These are phyloP conservation scores for Euglossa dilemma DNA, from an alignment of 1,140 invertebrate species.

Conservation along the genomic window DNA sequence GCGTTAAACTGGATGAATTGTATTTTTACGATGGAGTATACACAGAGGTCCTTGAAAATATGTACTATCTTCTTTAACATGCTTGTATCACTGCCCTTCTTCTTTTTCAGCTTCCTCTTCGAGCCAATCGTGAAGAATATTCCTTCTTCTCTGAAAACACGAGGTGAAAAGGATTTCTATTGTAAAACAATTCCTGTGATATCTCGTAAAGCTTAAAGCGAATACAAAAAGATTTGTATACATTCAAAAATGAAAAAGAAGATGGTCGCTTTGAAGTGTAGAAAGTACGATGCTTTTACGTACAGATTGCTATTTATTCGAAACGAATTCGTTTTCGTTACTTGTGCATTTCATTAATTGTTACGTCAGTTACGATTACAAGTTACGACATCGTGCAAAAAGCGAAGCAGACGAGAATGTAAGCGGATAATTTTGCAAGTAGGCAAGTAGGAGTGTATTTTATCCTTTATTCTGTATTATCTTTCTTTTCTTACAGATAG, in stretches of 20 bases:
- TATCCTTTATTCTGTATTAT: background rate
- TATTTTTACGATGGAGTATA: constrained; percentile 47
- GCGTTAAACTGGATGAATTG: constrained; percentile 37
- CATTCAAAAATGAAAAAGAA: constrained; percentile 4
- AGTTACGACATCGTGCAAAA: constrained; percentile 8
- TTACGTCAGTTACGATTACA: constrained; percentile 1
- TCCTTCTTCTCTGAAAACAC: constrained; percentile 76
- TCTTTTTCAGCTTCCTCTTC: constrained; percentile 69
- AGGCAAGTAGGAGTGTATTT: background rate
- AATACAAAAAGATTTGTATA: constrained; percentile 18
- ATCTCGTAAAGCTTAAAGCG: constrained; percentile 29
- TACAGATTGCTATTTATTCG: constrained; percentile 24
- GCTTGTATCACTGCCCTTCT: constrained; percentile 66
- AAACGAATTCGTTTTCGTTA: background rate
- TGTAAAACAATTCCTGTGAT: background rate
- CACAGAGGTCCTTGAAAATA: constrained; percentile 60
- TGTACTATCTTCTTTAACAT: constrained; percentile 56
- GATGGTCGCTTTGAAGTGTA: background rate
- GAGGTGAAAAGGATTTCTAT: background rate
- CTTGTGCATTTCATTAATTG: constrained; percentile 9
- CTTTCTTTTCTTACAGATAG: background rate
- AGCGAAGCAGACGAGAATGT: constrained; percentile 3
- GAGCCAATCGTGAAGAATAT: constrained; percentile 78
- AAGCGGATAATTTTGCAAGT: background rate
- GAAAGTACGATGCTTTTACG: constrained; percentile 4